These are phyloP conservation scores for Pantherophis alleghaniensis DNA, from an alignment of 2,797 vertebrate genomes.

Conservation along the genomic window DNA sequence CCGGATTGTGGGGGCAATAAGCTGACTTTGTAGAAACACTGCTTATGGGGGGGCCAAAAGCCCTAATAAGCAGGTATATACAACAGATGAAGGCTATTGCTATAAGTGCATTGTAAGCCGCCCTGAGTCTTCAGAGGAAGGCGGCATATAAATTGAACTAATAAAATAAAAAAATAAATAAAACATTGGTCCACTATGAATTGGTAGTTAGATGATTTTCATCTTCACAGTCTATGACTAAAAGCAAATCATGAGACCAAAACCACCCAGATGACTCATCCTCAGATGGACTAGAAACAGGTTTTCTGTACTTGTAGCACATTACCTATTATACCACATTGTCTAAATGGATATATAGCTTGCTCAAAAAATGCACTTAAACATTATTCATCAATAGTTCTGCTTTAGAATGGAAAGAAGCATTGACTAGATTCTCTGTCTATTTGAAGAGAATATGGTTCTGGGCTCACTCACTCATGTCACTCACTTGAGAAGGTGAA, in stretches of 20 bases:
- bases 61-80: too few species aligned
- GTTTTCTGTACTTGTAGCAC: not conserved
- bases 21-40: too few species aligned
- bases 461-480: not conserved
- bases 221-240: not conserved
- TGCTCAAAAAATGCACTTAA: not conserved
- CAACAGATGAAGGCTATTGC: too few species aligned
- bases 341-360: not conserved
- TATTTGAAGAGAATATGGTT: not conserved
- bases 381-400: not conserved
- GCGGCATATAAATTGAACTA: too few species aligned
- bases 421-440: not conserved
- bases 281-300: not conserved
- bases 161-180: too few species aligned
- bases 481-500: not conserved
- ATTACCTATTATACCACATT: not conserved
- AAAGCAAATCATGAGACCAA: not conserved
- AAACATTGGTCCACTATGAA: not conserved
- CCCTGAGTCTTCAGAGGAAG: too few species aligned
- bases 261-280: not conserved
- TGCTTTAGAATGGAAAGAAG: not conserved
- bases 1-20: too few species aligned
- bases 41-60: too few species aligned
- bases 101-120: too few species aligned
- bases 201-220: not conserved